Evolutionary conservation across 2,113 vertebrate genomes (phyloP), one percentile per base, ranked within the genome.

Genomic region (Chaetodon trifascialis): DNA sequence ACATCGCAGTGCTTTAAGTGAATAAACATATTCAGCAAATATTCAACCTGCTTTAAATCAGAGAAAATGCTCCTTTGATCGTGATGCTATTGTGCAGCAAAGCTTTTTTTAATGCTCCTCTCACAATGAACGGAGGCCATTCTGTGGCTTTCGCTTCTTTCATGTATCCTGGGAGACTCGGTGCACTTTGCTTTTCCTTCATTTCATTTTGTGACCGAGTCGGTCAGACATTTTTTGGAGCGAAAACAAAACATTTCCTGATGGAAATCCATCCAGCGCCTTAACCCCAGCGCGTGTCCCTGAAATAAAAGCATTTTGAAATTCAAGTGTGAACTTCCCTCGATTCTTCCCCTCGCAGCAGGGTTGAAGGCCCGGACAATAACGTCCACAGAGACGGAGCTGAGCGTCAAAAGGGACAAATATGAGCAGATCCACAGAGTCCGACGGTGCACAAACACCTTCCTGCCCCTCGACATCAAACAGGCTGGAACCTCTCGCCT

Each of bases 261-360:
- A 0, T 67, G 55, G 74, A 73, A 72, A 76, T 66, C 72, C 25
- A 67, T 30, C 30, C 21, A 56, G 23, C 1, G 4, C 34, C 65
- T n/a, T 5, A 46, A 66, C 55, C 11, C n/a, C 58, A 59, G 25
- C 84, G 73, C 72, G 12, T 16, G 84, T 66, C 84, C 46, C 60
- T 67, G 76, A 78, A 82, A 80, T 86, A 76, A 88, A 91, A 84
- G 62, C 79, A 16, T 86, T 75, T 30, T 79, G 49, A 83, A 83
- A 82, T 79, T 70, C 15, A 83, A 62, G 72, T 16, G 36, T 21
- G 30, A 82, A 86, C 85, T 94, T 95, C 94, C 94, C 79, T 34
- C 80, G 10, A 95, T 95, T 95, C 89, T 90, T 94, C 65, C 51
- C 64, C 59, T 87, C 92, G 9, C 94, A 88, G 94, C 88, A 69